Base-by-base conservation (phyloP, 2,888 invertebrate species). In the Drosophila cognata region DNA sequence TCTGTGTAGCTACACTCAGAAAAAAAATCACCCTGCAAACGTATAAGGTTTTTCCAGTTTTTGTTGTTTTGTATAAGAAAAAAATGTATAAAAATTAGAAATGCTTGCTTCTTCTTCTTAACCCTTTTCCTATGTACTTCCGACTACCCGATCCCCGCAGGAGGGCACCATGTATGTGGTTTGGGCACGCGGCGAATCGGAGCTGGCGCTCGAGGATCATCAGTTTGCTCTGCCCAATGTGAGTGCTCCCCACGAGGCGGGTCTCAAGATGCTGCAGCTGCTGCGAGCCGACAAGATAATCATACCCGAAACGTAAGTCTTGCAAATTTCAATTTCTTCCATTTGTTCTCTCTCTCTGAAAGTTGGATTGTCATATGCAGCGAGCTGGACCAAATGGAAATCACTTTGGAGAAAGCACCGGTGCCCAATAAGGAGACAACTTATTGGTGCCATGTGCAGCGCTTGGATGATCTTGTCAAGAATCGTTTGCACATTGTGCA, bases 361-460 rank as follows among this genome's bases (percentile, higher is more conserved):
- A 43, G n/a, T n/a, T 43, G 41, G 11, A 4, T 25, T 38, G 2
- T 18, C 5, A 29, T 38, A 58, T 31, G 4, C 63, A 93, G 93
- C 55, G 88, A 93, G 31, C 94, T 95, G 0, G 94, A 95, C 91
- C 93, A 94, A 67, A 92, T 96, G 35, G 95, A 95, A 67, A 93
- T 97, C 31, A 93, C 94, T 0, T 94, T 95, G 28, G 94, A 95
- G 61, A 93, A 95, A 55, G 95, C 97, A 1, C 93, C 95, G 71
- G 96, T 99, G 5, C 99, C 99, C 0, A 94, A 94, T 3, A 94
- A 93, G 16, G 99, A 99, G 86, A 99, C 99, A 0, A 99, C 99
- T 0, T 99, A 99, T 91, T 99, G 99, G 99, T 99, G 99, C 92
- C 96, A 96, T 71, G 95, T 98, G 7, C 95, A 96, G 59, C 96